Conservation (phyloP, 2,113 vertebrate species). For the Rhea americana region DNA sequence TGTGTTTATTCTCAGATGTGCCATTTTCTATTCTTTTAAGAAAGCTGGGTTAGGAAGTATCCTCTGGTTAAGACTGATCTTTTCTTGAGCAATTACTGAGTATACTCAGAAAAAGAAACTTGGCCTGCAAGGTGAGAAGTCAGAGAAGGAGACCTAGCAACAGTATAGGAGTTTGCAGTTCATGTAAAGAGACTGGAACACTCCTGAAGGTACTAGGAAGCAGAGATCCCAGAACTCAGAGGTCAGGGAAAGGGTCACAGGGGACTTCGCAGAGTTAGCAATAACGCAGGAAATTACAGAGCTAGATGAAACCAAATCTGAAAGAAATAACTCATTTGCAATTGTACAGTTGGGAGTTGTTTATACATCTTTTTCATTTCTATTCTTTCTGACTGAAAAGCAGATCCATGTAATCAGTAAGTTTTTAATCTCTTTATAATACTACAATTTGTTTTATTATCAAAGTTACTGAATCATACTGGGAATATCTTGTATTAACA, state of each 20-base stretch:
- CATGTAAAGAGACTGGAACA: background rate
- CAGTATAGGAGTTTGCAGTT: background rate
- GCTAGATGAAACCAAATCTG: background rate
- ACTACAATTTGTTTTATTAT: background rate
- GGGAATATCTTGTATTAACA: background rate
- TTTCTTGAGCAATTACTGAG: background rate
- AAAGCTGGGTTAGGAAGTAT: background rate
- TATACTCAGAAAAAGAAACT: background rate
- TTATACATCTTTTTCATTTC: background rate
- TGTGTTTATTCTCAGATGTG: background rate
- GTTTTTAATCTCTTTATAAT: background rate
- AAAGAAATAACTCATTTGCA: background rate
- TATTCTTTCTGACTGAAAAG: background rate
- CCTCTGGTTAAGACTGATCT: background rate
- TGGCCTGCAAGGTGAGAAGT: background rate
- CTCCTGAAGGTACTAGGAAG: background rate
- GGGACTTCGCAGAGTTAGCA: background rate
- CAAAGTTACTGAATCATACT: background rate
- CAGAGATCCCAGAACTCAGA: accelerated
- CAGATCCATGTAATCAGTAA: background rate
- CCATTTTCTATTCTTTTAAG: background rate
- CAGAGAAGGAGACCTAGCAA: background rate
- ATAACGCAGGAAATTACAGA: background rate
- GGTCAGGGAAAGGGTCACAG: background rate
- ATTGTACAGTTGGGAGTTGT: background rate